Base-by-base conservation (phyloP, 2,113 vertebrate species). In the Varanus salvator region DNA sequence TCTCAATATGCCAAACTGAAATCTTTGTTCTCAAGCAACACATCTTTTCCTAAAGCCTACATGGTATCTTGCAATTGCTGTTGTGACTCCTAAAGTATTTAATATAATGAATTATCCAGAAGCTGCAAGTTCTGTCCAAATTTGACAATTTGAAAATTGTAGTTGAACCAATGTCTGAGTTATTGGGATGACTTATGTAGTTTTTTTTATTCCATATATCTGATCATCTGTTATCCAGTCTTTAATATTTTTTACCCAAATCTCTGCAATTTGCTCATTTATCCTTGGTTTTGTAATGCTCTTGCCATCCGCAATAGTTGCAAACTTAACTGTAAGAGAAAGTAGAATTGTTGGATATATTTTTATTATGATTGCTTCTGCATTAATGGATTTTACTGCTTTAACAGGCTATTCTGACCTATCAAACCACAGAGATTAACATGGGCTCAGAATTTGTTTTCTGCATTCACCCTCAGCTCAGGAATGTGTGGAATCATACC, bases 81-180 rank as follows among this genome's bases (percentile, higher is more conserved):
- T 44, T 86, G 38, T 80, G 44, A 86, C 29, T 64, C 19, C 2
- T 11, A 2, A 86, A 64, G 21, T 48, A 74, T 66, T 88, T 31
- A 69, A 9, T 82, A 76, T 1, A 2, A 64, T 64, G 60, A 92
- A 92, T 93, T 91, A n/a, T 38, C 31, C 57, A 76, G 76, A 12
- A 91, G 21, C 60, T 60, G 74, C 8, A 69, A 88, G 29, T 78
- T 60, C 27, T 80, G 29, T 44, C 87, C 88, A 78, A 38, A n/a
- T 19, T 60, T 19, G 82, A 84, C 9, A 8, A 84, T 89, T 82
- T 87, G 9, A 90, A 85, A 93, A 84, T 38, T 92, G 34, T 6
- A 50, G 2, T 8, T 86, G 44, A 94, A 93, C 2, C 87, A 72
- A 82, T 7, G 87, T 90, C 25, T 8, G 29, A 38, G 69, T 19